phyloP scores from a whole-genome alignment of 2,113 vertebrate genomes.

The Bolborhynchus lineola region DNA sequence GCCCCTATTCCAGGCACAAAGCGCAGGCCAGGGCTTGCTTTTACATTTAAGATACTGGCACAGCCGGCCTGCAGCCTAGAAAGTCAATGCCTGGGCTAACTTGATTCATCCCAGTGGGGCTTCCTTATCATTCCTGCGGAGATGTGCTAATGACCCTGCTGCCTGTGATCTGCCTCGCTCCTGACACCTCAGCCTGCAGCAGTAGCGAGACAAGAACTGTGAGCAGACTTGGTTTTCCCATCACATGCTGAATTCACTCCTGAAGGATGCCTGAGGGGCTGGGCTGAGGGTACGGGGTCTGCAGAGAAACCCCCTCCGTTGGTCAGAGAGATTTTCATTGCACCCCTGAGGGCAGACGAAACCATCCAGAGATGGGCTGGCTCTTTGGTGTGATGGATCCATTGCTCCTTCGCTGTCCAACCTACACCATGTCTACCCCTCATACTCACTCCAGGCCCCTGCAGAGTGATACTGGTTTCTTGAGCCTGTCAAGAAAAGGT shows the following conservation, averaged over 20 bases:
- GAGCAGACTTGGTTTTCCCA: not conserved
- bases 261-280: not conserved
- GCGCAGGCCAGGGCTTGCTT: not conserved
- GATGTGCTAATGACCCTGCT: not conserved
- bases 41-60: conserved; percentile 18
- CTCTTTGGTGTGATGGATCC: not conserved
- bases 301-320: not conserved
- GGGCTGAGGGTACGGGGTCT: not conserved
- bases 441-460: not conserved
- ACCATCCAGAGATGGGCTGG: not conserved
- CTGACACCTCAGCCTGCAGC: conserved; percentile 8
- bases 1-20: not conserved
- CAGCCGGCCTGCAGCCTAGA: not conserved
- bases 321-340: not conserved
- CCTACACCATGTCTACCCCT: not conserved
- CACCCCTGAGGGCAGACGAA: not conserved
- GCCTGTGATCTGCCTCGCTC: not conserved
- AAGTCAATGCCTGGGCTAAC: not conserved
- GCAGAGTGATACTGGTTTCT: not conserved
- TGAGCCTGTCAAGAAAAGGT: not conserved
- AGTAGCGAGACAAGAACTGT: not conserved
- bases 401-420: rapidly evolving
- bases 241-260: not conserved
- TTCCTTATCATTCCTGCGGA: not conserved
- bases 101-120: not conserved